Percentiles rank a stretch among this genome's conserved stretches.
These are phyloP conservation scores for Mus caroli DNA, from an alignment of 2,797 vertebrate genomes.

Conservation along the genomic window DNA sequence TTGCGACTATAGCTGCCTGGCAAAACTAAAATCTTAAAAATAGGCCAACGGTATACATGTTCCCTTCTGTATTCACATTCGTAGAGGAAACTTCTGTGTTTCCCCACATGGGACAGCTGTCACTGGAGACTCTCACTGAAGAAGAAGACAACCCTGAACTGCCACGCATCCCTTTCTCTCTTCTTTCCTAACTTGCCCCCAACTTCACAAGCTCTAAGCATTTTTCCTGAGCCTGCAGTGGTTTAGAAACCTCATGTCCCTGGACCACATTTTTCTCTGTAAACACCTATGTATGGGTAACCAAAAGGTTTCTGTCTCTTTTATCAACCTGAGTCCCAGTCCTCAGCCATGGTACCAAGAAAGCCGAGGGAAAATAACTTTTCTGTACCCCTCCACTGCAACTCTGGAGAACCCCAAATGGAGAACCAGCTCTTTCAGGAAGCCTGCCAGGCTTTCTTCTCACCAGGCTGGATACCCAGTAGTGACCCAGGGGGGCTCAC, in stretches of 20 bases:
- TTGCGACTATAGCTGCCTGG: neutral
- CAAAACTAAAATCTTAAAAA: neutral
- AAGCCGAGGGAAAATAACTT: neutral
- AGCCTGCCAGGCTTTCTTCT: neutral
- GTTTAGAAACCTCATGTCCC: neutral
- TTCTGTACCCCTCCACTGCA: too few relatives aligned
- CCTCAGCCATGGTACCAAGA: neutral
- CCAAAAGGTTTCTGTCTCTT: neutral
- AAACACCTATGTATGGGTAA: neutral
- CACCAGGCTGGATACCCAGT: neutral
- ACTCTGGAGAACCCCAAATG: neutral
- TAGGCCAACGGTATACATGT: neutral
- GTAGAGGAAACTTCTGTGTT: neutral
- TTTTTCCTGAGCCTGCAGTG: neutral
- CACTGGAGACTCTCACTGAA: neutral
- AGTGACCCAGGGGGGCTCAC: conserved; percentile 75
- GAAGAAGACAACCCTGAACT: neutral
- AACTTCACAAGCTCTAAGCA: too few relatives aligned
- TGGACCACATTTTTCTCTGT: neutral
- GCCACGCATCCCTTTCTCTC: too few relatives aligned
- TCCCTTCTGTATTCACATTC: neutral
- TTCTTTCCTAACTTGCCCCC: neutral
- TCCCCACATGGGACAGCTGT: neutral
- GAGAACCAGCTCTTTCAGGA: conserved; percentile 8
- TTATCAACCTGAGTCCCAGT: neutral